phyloP scores from a whole-genome alignment of 1,140 invertebrate genomes.

The Pantala flavescens region DNA sequence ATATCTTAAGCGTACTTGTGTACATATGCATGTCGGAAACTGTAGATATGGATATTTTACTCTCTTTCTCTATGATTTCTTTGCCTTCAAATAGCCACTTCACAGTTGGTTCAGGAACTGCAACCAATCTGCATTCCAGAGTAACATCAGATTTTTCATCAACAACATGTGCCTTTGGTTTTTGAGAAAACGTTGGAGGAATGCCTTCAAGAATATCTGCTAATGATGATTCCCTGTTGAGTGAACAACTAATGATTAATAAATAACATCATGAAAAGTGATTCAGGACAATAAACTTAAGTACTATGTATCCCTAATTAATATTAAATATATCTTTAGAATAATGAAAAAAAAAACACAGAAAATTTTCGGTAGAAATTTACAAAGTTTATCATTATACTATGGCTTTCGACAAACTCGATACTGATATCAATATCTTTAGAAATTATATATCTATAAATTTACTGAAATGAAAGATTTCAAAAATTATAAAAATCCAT shows the following conservation, averaged over 20 bases:
- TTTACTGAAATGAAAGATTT: too few relatives aligned
- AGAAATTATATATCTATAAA: too few relatives aligned
- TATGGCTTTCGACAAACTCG: too few relatives aligned
- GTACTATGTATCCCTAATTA: neutral
- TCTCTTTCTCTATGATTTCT: constrained; percentile 51
- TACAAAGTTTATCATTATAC: too few relatives aligned
- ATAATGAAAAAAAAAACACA: too few relatives aligned
- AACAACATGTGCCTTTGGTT: constrained; percentile 72
- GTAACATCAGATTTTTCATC: constrained; percentile 68
- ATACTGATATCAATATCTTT: too few relatives aligned
- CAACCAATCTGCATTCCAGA: constrained; percentile 73
- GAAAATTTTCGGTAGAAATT: too few relatives aligned
- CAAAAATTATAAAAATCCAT: too few relatives aligned
- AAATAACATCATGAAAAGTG: too few relatives aligned
- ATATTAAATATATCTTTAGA: too few relatives aligned
- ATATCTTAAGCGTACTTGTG: constrained; percentile 67
- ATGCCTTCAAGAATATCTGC: constrained; percentile 86
- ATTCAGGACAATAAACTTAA: neutral
- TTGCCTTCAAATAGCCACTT: constrained; percentile 69
- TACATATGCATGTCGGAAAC: constrained; percentile 87
- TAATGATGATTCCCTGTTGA: constrained; percentile 67
- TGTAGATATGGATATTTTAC: constrained; percentile 56
- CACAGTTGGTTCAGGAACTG: constrained; percentile 82
- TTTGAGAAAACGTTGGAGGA: constrained; percentile 82
- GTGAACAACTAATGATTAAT: too few relatives aligned